A percentile compares a stretch with the other conserved stretches of the same genome.
phyloP scores from a whole-genome alignment of 2,113 vertebrate species.

The Clinocottus analis region DNA sequence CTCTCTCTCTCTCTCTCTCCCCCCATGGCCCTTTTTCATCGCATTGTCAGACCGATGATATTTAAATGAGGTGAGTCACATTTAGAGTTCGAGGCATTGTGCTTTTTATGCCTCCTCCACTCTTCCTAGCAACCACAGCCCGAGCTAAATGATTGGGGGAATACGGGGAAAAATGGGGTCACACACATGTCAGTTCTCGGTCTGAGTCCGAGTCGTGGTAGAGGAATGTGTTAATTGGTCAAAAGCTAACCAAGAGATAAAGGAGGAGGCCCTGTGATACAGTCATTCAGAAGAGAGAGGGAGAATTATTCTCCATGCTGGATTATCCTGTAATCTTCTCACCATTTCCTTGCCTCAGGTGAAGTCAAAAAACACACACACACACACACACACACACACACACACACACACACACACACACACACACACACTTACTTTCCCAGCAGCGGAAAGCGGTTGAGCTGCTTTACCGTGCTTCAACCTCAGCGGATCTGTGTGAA shows the following conservation, averaged over 20 bases:
- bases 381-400: too few relatives aligned
- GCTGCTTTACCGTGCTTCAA: background rate
- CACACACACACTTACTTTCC: slow-evolving; percentile 9
- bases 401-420: background rate
- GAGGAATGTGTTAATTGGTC: slow-evolving; percentile 71
- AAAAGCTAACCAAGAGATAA: slow-evolving; percentile 2
- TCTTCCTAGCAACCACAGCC: slow-evolving; percentile 49
- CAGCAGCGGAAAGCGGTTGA: slow-evolving; percentile 4
- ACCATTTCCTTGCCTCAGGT: slow-evolving; percentile 1
- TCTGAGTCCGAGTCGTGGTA: background rate
- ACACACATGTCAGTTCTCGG: slow-evolving; percentile 26
- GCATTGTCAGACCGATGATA: slow-evolving; percentile 17
- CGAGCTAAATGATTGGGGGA: slow-evolving; percentile 19
- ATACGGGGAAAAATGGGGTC: slow-evolving; percentile 43
- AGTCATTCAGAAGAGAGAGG: background rate
- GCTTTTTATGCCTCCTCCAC: slow-evolving; percentile 8
- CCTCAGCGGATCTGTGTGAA: slow-evolving; percentile 6
- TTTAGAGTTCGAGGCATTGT: slow-evolving; percentile 57
- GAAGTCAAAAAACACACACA: background rate
- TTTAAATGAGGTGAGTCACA: slow-evolving; percentile 72
- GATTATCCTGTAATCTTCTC: background rate
- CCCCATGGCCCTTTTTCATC: slow-evolving; percentile 34
- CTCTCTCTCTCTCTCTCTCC: background rate
- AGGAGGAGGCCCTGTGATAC: slow-evolving; percentile 20
- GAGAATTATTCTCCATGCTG: background rate